Base-by-base conservation (phyloP, 1,140 invertebrate genomes). In the Aradophagus sp. region DNA sequence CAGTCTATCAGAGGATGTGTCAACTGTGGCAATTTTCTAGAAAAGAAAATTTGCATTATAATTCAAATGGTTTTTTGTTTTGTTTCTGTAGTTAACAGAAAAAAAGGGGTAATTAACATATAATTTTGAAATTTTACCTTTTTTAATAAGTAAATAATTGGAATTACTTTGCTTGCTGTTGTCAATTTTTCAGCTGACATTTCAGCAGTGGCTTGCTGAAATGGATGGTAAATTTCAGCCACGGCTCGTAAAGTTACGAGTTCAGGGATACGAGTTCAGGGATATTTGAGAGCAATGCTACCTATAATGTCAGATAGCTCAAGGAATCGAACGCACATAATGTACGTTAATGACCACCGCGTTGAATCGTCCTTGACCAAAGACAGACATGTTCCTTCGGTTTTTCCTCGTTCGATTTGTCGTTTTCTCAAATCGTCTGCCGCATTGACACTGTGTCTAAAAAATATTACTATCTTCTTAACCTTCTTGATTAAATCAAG, bases 131-230 rank as follows among this genome's bases (percentile, higher is more conserved):
- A n/a, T n/a, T 5, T 38, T 38, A 38, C 47, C 23, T 17, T 1
- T 34, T 38, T 52, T 10, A 52, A 12, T 14, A 52, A 27, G 2
- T 52, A 1, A 1, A 52, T 23, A 17, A 38, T 52, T 6, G 47
- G 47, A 27, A 52, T 52, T 4, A 52, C 35, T 38, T 52, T 52
- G 19, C 47, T 52, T 13, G 17, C 26, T 11, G 47, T 52, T 1
- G 34, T 52, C 19, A 27, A 20, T 17, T 38, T 52, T 5, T 52
- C 34, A 14, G 47, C 47, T 7, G 20, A 52, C 47, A 52, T 52
- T 29, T 52, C 47, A 4, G 16, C 1, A 19, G 20, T 52, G 11
- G 35, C 47, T 6, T 38, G 11, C 38, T 52, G 35, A n/a, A 52
- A 20, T 6, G 47, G 47, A 27, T 38, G 47, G 11, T 29, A 39